Evolutionary conservation across 2,797 vertebrate species (phyloP), one percentile per base, ranked within the genome.

Genomic region (Cetoscarus ocellatus): DNA sequence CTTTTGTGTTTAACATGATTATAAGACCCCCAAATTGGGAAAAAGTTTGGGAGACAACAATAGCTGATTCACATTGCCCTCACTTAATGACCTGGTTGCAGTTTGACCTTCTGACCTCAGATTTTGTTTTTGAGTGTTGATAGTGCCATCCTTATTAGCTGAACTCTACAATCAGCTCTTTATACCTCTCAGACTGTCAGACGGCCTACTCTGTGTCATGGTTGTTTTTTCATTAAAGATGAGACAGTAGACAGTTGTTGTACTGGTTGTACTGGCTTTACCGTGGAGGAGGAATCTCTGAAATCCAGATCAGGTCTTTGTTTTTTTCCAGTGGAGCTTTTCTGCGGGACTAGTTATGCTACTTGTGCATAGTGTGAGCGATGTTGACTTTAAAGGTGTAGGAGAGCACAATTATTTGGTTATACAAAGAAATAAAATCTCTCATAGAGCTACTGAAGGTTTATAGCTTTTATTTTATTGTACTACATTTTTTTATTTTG

Each of bases 101-200:
- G 65, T 75, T 77, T 57, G 50, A 83, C 75, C 83, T 55, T 42
- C 1, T 79, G 75, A 85, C 77, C 88, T 60, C 10, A n/a, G n/a
- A n/a, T 80, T 75, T 77, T 83, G 74, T 84, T 62, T 34, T 3
- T 38, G 17, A 75, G 53, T 84, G 68, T 80, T 62, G 57, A 57
- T 79, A 35, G n/a, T 13, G 39, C 50, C 65, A 70, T 72, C 64
- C 17, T 80, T 80, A 89, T 85, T 85, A 69, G 76, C 86, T 83
- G 59, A 77, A 73, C 70, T 12, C 72, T 35, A 88, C 83, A 90
- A 88, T 51, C 48, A 76, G 19, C 54, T 84, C 84, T 85, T 91
- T 64, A 40, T 40, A 8, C 42, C 0, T 5, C 56, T 68, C 65
- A 62, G 18, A 45, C 56, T 42, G 60, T 18, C 34, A 11, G n/a